Evolutionary conservation across 2,888 invertebrate genomes (phyloP).

Genomic region (Seira ritae): DNA sequence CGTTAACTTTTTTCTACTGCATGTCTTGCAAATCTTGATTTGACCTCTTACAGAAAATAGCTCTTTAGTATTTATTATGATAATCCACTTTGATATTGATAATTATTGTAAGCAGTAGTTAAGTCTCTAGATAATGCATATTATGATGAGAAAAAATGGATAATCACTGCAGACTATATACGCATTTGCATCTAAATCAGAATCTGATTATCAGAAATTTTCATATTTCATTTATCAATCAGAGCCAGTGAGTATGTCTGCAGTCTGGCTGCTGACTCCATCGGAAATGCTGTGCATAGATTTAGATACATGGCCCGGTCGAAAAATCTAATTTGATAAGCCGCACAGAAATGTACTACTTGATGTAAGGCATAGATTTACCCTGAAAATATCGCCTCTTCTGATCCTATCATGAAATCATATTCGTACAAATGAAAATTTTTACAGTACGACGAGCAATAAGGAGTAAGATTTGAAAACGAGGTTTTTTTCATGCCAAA

Average conservation of each 20-base stretch:
- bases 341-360: too few species aligned
- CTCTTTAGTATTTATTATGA: not conserved
- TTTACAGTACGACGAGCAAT: not conserved
- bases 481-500: not conserved
- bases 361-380: too few species aligned
- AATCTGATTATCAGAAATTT: not conserved
- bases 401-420: too few species aligned
- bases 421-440: too few species aligned
- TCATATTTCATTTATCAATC: not conserved
- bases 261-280: not conserved
- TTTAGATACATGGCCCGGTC: not conserved
- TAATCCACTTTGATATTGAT: slow-evolving; percentile 7
- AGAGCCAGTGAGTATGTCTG: not conserved
- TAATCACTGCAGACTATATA: not conserved
- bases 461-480: not conserved
- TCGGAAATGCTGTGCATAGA: not conserved
- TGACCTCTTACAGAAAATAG: too few species aligned
- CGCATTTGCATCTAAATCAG: not conserved
- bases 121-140: too few species aligned
- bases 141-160: too few species aligned
- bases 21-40: too few species aligned
- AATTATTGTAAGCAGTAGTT: not conserved
- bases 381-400: too few species aligned
- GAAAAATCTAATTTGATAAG: slow-evolving; percentile 1
- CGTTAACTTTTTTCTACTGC: too few species aligned